phyloP scores from a whole-genome alignment of 2,113 vertebrate species.

The Syngnathus scovelli region DNA sequence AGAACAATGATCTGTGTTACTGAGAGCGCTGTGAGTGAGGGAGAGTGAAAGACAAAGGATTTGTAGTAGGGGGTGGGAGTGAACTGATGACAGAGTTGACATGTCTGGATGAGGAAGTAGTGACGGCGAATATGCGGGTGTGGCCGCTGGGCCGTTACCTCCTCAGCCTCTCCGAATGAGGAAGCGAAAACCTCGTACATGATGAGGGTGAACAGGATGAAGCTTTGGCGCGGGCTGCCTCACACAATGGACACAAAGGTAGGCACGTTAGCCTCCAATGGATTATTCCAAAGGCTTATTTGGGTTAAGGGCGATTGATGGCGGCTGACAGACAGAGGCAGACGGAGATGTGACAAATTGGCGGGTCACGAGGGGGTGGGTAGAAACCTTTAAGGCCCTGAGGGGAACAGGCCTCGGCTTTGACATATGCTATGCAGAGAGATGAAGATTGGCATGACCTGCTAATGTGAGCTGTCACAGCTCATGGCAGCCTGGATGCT shows the following conservation, averaged over 20 bases:
- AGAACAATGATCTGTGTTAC: background rate
- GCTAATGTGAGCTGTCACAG: constrained; percentile 67
- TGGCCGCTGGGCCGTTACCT: constrained; percentile 30
- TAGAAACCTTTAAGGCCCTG: constrained; percentile 45
- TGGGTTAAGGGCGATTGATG: constrained; percentile 48
- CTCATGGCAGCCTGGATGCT: constrained; percentile 51
- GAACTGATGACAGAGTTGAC: constrained; percentile 19
- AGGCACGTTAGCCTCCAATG: constrained; percentile 35
- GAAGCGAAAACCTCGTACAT: constrained; percentile 9
- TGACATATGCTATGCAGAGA: constrained; percentile 69
- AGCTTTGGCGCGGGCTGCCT: constrained; percentile 20
- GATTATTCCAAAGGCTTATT: constrained; percentile 44
- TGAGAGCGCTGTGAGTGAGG: background rate
- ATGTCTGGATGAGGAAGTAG: constrained; percentile 48
- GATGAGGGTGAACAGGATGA: constrained; percentile 24
- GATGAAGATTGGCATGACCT: constrained; percentile 65
- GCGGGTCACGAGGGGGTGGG: constrained; percentile 37
- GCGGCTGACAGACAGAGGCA: constrained; percentile 57
- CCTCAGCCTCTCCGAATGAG: constrained; percentile 17
- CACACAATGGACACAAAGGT: constrained; percentile 61
- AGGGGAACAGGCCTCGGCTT: constrained; percentile 54
- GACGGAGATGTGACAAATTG: constrained; percentile 56
- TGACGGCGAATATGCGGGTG: constrained; percentile 46
- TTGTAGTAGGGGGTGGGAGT: constrained; percentile 29
- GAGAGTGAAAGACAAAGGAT: constrained; percentile 19